Evolutionary conservation across 2,113 vertebrate genomes (phyloP), one percentile per base, ranked within the genome.

Genomic region (Phrynosoma platyrhinos): DNA sequence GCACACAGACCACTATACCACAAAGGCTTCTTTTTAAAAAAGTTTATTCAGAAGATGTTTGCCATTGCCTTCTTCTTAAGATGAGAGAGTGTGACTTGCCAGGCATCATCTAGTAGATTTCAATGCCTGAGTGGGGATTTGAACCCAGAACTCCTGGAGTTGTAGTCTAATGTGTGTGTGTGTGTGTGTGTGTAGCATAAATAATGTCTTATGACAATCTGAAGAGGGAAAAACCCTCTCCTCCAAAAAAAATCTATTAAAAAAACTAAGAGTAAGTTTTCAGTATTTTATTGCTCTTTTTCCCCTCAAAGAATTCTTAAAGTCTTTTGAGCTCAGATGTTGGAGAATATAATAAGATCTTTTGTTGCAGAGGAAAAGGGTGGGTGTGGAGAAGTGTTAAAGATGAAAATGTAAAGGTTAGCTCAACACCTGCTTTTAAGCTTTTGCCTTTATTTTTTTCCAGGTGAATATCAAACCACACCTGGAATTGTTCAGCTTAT

Each of bases 341-440:
- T 40, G 78, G 40, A 0, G 25, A 16, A 42, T 87, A 0, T 90
- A 32, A 90, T 88, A 74, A 58, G 25, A 2, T 0, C 32, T 18
- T 85, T 85, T 83, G 1, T 87, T 82, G 12, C 55, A 90, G 55
- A 87, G 12, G 16, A n/a, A 55, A 66, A 62, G 66, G 79, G 52
- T 86, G 36, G 71, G 36, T 12, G 27, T 27, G 79, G 87, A 89
- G 91, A 86, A 23, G 76, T 79, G 76, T 86, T 86, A 69, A 69
- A 79, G 76, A 68, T 7, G 55, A 87, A 27, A 85, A 40, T 13
- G 90, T 71, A 74, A 91, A 76, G 68, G 66, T 52, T 40, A 25
- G 62, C 58, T 75, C 77, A 82, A 32, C 62, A 83, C 58, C 36
- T 90, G 21, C 40, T 9, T 91, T 69, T 90, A 58, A 79, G 9